A percentile compares a stretch with the other conserved stretches of the same genome.
phyloP scores from a whole-genome alignment of 2,113 vertebrate genomes.

The Odobenus rosmarus region DNA sequence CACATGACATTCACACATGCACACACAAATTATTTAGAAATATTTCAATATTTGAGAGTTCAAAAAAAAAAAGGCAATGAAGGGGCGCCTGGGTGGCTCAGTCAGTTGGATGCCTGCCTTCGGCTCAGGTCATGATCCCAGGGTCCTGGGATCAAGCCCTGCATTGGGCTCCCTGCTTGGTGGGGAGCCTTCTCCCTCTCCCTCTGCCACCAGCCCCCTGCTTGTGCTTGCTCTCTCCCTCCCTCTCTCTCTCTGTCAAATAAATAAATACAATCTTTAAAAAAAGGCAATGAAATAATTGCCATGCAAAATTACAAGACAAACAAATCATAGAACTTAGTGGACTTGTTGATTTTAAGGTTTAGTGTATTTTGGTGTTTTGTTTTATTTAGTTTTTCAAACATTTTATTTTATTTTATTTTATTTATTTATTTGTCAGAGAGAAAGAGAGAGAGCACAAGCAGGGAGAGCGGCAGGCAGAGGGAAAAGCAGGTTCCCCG shows the following conservation, averaged over 20 bases:
- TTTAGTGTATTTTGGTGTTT: neutral
- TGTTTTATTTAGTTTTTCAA: neutral
- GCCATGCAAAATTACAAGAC: slow-evolving; percentile 39
- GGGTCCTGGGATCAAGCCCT: neutral
- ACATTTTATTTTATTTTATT: too few species aligned
- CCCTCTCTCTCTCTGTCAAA: neutral
- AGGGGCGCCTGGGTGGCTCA: neutral
- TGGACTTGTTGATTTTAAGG: slow-evolving; percentile 21
- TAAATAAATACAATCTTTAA: neutral
- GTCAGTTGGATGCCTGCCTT: neutral
- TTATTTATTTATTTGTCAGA: too few species aligned
- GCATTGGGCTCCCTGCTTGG: neutral
- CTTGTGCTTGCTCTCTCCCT: neutral
- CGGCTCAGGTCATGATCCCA: neutral
- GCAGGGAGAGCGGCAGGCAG: too few species aligned
- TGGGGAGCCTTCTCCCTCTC: neutral
- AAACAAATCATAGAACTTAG: slow-evolving; percentile 41
- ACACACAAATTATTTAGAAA: neutral
- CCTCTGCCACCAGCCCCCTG: neutral
- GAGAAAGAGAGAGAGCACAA: too few species aligned
- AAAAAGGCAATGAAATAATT: neutral
- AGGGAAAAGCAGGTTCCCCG: too few species aligned
- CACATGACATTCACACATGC: neutral
- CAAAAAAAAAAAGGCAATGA: neutral
- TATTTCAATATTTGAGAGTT: neutral